Conservation (phyloP, 2,888 invertebrate genomes). For the Heterodera filipjevi region DNA sequence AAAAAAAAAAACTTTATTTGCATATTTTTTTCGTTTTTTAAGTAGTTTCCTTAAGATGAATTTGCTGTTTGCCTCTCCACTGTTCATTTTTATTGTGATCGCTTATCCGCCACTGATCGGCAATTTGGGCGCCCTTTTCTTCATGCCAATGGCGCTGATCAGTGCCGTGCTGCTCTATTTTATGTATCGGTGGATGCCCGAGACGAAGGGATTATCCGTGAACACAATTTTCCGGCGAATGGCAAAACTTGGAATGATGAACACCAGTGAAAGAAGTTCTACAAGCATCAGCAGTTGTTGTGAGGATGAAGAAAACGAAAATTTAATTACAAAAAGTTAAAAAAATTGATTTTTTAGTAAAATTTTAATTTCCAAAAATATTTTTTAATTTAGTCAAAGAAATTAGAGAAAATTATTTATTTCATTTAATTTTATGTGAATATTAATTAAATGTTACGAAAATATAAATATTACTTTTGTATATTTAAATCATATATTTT, state of each 20-base stretch:
- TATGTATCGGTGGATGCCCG: slow-evolving; percentile 46
- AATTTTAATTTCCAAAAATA: not conserved
- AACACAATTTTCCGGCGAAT: slow-evolving; percentile 34
- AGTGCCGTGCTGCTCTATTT: slow-evolving; percentile 40
- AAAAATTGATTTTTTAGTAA: too few relatives aligned
- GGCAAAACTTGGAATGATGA: slow-evolving; percentile 4
- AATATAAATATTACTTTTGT: too few relatives aligned
- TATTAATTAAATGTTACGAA: too few relatives aligned
- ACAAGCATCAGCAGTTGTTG: not conserved
- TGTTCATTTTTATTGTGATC: slow-evolving; percentile 51
- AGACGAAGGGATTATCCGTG: slow-evolving; percentile 49
- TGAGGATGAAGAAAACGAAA: not conserved
- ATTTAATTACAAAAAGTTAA: not conserved
- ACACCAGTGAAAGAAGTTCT: not conserved
- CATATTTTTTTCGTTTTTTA: not conserved
- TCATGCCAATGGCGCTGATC: slow-evolving; percentile 43
- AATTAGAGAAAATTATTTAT: not conserved
- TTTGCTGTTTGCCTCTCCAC: slow-evolving; percentile 53
- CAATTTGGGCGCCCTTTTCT: slow-evolving; percentile 50
- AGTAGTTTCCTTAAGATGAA: slow-evolving; percentile 42
- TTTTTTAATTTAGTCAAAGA: not conserved
- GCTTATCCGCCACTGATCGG: slow-evolving; percentile 49
- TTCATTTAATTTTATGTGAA: not conserved
- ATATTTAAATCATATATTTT: too few relatives aligned
- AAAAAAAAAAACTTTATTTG: too few relatives aligned